phyloP scores from a whole-genome alignment of 2,888 invertebrate species.

The Brenthis hecate region DNA sequence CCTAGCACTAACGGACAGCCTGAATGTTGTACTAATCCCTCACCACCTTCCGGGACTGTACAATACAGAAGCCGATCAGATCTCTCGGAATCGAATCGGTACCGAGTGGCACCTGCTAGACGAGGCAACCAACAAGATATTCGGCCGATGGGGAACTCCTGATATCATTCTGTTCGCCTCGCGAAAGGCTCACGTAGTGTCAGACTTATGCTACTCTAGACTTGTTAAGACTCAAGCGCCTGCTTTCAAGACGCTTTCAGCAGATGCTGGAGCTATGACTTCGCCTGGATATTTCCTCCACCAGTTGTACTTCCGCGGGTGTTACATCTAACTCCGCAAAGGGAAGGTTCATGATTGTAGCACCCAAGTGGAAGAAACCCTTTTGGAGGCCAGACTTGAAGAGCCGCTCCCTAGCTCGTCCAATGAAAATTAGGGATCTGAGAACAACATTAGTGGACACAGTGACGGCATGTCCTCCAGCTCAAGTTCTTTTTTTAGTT shows the following conservation, averaged over 20 bases:
- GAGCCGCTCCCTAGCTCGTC: conserved; percentile 23
- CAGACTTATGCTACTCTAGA: conserved; percentile 14
- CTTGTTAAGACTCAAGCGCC: not conserved
- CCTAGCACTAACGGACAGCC: too few species aligned
- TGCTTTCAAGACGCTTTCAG: too few species aligned
- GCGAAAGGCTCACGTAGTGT: conserved; percentile 15
- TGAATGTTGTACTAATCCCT: too few species aligned
- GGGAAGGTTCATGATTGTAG: conserved; percentile 30
- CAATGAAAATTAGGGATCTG: conserved; percentile 29
- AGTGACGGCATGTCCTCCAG: conserved; percentile 33
- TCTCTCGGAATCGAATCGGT: too few species aligned
- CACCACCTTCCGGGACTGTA: too few species aligned
- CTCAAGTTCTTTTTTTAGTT: not conserved
- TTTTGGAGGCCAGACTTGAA: conserved; percentile 45
- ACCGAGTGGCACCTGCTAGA: too few species aligned
- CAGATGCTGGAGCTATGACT: too few species aligned
- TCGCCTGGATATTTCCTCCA: too few species aligned
- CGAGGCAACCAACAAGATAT: too few species aligned
- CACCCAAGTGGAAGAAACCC: conserved; percentile 43
- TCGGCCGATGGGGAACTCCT: conserved; percentile 14
- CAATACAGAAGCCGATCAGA: too few species aligned
- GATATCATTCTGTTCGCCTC: conserved; percentile 21
- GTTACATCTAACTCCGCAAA: conserved; percentile 32
- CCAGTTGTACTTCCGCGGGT: not conserved
- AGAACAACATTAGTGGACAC: conserved; percentile 25